Conservation (phyloP, 2,797 vertebrate species). For the Atherinosoma microstoma region DNA sequence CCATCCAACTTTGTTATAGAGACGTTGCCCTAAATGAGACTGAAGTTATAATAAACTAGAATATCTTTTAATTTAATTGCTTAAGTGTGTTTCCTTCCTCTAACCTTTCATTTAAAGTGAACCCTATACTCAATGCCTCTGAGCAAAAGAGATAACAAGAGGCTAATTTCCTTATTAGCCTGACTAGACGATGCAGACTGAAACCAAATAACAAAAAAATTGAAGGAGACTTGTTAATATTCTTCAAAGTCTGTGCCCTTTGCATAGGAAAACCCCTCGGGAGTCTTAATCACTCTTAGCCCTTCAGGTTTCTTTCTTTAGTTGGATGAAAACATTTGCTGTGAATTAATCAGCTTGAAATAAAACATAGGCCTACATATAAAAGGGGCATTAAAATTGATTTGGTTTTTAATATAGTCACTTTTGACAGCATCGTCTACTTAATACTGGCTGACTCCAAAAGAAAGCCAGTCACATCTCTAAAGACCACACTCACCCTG, state of each 20-base stretch:
- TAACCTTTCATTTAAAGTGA: constrained; percentile 21
- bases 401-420: constrained; percentile 18
- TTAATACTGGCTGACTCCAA: not conserved
- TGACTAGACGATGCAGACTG: constrained; percentile 30
- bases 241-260: constrained; percentile 79
- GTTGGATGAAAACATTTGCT: constrained; percentile 73
- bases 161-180: constrained; percentile 31
- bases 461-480: no score
- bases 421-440: constrained; percentile 14
- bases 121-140: constrained; percentile 29
- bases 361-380: constrained; percentile 16
- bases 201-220: constrained; percentile 37
- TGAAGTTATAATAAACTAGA: not conserved
- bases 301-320: constrained; percentile 44
- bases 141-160: constrained; percentile 39
- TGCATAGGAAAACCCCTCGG: constrained; percentile 57
- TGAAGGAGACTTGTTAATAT: constrained; percentile 25
- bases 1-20: no score
- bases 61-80: not conserved
- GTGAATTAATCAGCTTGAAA: constrained; percentile 74
- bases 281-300: constrained; percentile 54
- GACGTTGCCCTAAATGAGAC: no score
- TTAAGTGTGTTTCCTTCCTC: not conserved
- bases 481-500: no score
- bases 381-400: constrained; percentile 4